Evolutionary conservation across 2,888 invertebrate species (phyloP).

Genomic region (Panorpa germanica): DNA sequence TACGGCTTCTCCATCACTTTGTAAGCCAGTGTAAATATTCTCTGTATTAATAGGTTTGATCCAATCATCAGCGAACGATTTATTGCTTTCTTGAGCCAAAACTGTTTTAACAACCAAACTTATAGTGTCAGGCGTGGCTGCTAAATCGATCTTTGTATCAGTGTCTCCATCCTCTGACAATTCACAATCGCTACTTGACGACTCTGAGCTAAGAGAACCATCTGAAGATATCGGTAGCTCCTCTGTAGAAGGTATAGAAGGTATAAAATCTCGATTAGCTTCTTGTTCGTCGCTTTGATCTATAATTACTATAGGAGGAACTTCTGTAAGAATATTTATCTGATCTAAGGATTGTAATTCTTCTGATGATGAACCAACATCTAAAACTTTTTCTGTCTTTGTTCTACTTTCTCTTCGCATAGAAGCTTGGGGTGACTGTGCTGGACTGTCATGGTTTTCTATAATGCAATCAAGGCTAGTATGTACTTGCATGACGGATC

Average conservation of each 20-base stretch:
- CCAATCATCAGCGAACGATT: conserved; percentile 14
- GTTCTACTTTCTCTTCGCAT: conserved; percentile 5
- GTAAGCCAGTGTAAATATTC: conserved; percentile 8
- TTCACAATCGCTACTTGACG: conserved; percentile 16
- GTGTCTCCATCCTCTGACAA: conserved; percentile 21
- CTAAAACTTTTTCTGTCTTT: conserved; percentile 21
- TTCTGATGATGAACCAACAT: conserved; percentile 7
- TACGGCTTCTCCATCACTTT: conserved; percentile 11
- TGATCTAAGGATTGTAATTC: neutral
- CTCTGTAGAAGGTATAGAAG: conserved; percentile 7
- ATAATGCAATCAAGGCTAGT: conserved; percentile 36
- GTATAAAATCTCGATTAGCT: no score
- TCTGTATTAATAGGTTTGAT: conserved; percentile 8
- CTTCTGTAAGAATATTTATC: no score
- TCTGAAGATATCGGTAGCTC: conserved; percentile 16
- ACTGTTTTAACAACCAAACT: conserved; percentile 36
- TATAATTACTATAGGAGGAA: no score
- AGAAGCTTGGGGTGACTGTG: conserved; percentile 4
- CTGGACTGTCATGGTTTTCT: conserved; percentile 26
- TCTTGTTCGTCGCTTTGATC: no score
- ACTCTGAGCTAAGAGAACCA: conserved; percentile 15
- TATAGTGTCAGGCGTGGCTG: conserved; percentile 36
- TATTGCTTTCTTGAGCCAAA: conserved; percentile 22
- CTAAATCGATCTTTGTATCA: no score
- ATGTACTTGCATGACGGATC: conserved; percentile 39